A percentile compares a stretch with the other conserved stretches of the same genome.
Evolutionary conservation across 2,113 vertebrate species (phyloP).

Genomic region (Pandion haliaetus): DNA sequence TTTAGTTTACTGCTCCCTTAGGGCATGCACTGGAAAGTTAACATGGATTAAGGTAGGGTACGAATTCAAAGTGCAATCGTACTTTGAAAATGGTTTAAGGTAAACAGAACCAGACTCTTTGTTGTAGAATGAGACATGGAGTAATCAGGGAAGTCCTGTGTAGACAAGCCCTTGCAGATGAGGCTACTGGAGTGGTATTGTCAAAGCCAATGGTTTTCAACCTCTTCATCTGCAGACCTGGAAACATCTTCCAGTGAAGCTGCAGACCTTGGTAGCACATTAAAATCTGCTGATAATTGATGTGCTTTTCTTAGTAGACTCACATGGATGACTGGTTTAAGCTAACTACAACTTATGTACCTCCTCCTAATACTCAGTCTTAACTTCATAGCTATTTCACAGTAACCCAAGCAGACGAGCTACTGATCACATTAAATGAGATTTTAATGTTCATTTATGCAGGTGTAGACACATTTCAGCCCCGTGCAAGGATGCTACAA

Average conservation of each 20-base stretch:
- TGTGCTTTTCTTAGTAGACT: not conserved
- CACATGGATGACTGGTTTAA: not conserved
- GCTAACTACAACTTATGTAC: accelerated
- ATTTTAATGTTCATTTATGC: not conserved
- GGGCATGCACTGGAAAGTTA: constrained; percentile 45
- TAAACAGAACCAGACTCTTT: constrained; percentile 63
- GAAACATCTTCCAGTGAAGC: not conserved
- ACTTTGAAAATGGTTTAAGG: constrained; percentile 63
- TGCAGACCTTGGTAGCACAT: not conserved
- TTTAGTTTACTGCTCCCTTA: constrained; percentile 58
- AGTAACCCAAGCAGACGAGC: not conserved
- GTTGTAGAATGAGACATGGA: constrained; percentile 46
- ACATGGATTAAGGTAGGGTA: constrained; percentile 48
- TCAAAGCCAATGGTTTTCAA: constrained; percentile 16
- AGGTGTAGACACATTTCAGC: not conserved
- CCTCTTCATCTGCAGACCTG: not conserved
- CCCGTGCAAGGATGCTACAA: not conserved
- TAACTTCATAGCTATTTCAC: not conserved
- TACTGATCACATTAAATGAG: not conserved
- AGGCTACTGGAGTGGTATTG: not conserved
- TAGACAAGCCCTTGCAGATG: constrained; percentile 42
- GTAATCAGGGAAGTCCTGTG: constrained; percentile 52
- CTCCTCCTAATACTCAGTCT: not conserved
- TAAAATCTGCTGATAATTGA: not conserved
- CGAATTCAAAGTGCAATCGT: constrained; percentile 51